Conservation (phyloP, 2,113 vertebrate genomes). For the Chrysemys picta region DNA sequence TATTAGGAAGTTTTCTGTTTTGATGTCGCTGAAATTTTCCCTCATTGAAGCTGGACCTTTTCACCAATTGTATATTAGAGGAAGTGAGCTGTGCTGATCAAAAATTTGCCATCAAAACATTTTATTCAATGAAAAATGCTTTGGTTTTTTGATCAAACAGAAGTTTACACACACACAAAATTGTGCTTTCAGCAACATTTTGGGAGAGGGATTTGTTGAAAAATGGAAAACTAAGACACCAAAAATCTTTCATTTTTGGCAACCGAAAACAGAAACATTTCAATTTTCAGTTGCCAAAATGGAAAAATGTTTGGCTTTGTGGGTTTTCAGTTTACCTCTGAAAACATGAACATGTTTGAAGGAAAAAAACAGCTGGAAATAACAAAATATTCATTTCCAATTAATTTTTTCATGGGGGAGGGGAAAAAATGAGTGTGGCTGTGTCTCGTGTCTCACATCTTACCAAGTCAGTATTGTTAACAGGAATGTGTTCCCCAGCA, state of each 20-base stretch:
- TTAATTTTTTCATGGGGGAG: neutral
- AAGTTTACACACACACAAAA: neutral
- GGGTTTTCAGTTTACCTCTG: neutral
- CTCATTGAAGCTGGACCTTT: neutral
- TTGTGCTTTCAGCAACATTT: neutral
- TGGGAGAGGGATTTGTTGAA: neutral
- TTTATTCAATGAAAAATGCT: neutral
- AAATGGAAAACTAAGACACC: neutral
- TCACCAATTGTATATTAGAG: neutral
- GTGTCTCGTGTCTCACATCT: neutral
- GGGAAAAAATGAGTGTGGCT: neutral
- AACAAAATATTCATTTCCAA: neutral
- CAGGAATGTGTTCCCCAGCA: neutral
- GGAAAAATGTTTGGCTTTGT: neutral
- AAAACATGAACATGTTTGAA: neutral
- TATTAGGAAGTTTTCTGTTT: neutral
- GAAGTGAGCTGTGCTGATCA: neutral
- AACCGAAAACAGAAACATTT: neutral
- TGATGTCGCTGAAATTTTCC: neutral
- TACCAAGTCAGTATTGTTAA: neutral
- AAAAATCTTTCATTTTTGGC: neutral
- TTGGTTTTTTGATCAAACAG: neutral
- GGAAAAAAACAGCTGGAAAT: accelerated
- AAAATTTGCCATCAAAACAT: neutral
- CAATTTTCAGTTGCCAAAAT: neutral